Evolutionary conservation across 2,888 invertebrate genomes (phyloP).

Genomic region (Physocephala rufipes): DNA sequence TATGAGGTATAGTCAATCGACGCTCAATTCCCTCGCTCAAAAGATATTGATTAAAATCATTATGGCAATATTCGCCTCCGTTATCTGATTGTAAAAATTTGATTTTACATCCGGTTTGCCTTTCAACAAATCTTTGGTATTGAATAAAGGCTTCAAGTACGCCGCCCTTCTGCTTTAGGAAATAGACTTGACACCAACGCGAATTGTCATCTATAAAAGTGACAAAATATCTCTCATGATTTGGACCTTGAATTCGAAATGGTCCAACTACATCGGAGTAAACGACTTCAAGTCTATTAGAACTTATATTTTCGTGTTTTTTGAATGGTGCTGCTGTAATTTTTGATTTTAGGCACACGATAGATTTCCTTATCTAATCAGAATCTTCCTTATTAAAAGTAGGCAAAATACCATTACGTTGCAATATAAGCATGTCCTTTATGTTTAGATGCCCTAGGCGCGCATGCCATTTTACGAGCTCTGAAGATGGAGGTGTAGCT

Average conservation of each 20-base stretch:
- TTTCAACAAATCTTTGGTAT: constrained; percentile 46
- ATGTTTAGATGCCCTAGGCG: constrained; percentile 37
- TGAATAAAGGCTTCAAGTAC: constrained; percentile 44
- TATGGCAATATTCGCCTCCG: constrained; percentile 48
- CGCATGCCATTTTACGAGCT: not conserved
- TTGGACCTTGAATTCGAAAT: constrained; percentile 31
- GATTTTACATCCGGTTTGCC: constrained; percentile 44
- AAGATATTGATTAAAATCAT: constrained; percentile 45
- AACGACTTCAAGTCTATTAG: constrained; percentile 35
- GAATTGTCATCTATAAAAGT: constrained; percentile 39
- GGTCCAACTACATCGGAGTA: constrained; percentile 41
- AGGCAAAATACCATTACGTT: constrained; percentile 32
- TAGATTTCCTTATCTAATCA: constrained; percentile 24
- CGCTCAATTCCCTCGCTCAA: constrained; percentile 47
- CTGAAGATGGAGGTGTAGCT: not conserved
- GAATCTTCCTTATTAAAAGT: constrained; percentile 8
- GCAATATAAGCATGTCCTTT: constrained; percentile 33
- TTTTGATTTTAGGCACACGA: constrained; percentile 36
- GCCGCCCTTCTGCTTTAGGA: constrained; percentile 38
- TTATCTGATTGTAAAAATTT: constrained; percentile 50
- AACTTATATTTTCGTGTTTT: constrained; percentile 23
- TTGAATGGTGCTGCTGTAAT: constrained; percentile 36
- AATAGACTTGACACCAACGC: constrained; percentile 39
- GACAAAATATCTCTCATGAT: constrained; percentile 38
- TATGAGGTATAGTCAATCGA: constrained; percentile 46